phyloP scores from a whole-genome alignment of 1,140 invertebrate genomes.

The Eriocheir sinensis region DNA sequence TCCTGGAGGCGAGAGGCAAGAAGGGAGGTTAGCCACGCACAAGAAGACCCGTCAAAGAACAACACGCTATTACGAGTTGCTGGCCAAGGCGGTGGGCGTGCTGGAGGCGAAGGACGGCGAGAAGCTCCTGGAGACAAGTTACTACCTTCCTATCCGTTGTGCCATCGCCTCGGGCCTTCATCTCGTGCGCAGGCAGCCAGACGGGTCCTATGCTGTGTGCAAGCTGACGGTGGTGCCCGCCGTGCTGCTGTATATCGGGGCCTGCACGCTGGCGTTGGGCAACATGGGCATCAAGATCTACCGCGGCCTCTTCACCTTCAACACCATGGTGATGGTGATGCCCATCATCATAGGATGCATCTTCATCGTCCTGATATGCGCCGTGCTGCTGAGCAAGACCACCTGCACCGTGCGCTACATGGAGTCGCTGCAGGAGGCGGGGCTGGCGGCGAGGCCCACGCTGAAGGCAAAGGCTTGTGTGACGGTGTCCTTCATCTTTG shows the following conservation, averaged over 20 bases:
- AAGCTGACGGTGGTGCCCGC: not conserved
- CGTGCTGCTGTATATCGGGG: not conserved
- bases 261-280: not conserved
- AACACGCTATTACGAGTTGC: not conserved
- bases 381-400: not conserved
- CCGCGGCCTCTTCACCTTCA: not conserved
- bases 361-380: not conserved
- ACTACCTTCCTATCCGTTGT: not conserved
- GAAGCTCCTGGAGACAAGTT: not conserved
- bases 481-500: not conserved
- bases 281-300: not conserved
- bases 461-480: not conserved
- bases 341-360: constrained; percentile 16
- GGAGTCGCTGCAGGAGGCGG: not conserved
- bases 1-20: not conserved
- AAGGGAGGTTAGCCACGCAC: not conserved
- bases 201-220: not conserved
- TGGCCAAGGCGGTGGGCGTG: not conserved
- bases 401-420: not conserved
- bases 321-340: not conserved
- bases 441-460: not conserved
- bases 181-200: not conserved
- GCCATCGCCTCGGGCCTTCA: constrained; percentile 50
- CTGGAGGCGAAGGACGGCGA: not conserved
- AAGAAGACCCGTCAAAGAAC: too few species aligned